Evolutionary conservation across 1,140 invertebrate genomes (phyloP).

Genomic region (Halotydeus destructor): DNA sequence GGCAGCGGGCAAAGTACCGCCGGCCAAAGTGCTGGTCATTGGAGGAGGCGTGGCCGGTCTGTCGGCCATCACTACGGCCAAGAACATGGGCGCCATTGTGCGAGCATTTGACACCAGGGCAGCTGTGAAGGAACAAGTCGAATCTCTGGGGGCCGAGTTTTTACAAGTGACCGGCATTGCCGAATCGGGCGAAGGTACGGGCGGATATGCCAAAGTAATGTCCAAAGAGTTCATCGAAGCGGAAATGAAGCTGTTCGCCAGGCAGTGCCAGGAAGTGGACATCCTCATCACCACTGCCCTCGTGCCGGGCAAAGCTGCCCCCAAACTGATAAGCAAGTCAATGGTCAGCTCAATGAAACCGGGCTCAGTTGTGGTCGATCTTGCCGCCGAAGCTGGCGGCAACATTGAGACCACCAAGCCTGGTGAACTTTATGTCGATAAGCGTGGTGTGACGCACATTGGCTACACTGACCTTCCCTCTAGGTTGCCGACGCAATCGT

Average conservation of each 20-base stretch:
- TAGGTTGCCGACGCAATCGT: slow-evolving; percentile 60
- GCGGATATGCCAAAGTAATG: slow-evolving; percentile 79
- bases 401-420: slow-evolving; percentile 65
- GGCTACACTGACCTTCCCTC: slow-evolving; percentile 65
- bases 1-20: slow-evolving; percentile 60
- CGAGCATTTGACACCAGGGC: slow-evolving; percentile 64
- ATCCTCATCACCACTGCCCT: slow-evolving; percentile 68
- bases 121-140: slow-evolving; percentile 72
- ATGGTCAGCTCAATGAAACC: slow-evolving; percentile 66
- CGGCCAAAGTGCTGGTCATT: slow-evolving; percentile 62
- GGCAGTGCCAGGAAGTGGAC: slow-evolving; percentile 52
- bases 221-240: slow-evolving; percentile 66
- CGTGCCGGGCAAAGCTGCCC: slow-evolving; percentile 69
- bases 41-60: slow-evolving; percentile 72
- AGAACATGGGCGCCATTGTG: slow-evolving; percentile 70
- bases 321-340: slow-evolving; percentile 55
- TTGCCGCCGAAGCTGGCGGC: slow-evolving; percentile 69
- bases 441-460: slow-evolving; percentile 52
- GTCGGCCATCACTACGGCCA: slow-evolving; percentile 59
- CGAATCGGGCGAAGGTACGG: slow-evolving; percentile 60
- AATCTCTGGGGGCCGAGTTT: slow-evolving; percentile 68
- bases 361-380: slow-evolving; percentile 67
- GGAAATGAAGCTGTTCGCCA: slow-evolving; percentile 61
- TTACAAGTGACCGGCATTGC: slow-evolving; percentile 49
- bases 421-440: slow-evolving; percentile 48